Conservation (phyloP, 37 sponge, comb jelly and placozoan genomes). For the Eunapius fragilis region DNA sequence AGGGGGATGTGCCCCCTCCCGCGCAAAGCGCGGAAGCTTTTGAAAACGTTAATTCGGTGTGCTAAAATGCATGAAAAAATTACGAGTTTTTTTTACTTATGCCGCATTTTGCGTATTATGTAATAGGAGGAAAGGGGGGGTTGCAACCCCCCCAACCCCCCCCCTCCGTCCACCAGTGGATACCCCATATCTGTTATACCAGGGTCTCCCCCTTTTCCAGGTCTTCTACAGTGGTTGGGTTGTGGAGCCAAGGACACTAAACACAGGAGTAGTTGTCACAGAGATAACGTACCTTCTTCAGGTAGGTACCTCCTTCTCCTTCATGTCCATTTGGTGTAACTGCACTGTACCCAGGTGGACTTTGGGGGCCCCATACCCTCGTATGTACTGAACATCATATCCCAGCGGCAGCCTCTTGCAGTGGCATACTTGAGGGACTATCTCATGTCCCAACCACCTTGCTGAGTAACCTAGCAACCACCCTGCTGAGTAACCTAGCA, state of each 20-base stretch:
- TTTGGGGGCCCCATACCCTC: slow-evolving; percentile 61
- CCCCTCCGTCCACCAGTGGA: no score
- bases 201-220: slow-evolving; percentile 15
- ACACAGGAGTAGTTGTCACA: slow-evolving; percentile 18
- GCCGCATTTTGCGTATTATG: no score
- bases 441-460: slow-evolving; percentile 9
- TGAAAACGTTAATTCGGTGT: no score
- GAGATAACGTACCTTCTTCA: slow-evolving; percentile 71
- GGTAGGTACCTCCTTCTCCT: no score
- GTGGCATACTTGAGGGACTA: slow-evolving; percentile 84
- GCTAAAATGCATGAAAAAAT: no score
- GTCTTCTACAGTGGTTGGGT: slow-evolving; percentile 80
- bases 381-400: slow-evolving; percentile 57
- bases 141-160: no score
- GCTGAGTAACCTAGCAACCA: not conserved
- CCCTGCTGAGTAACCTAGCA: not conserved
- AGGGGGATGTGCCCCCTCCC: no score
- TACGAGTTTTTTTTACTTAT: no score
- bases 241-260: slow-evolving; percentile 41
- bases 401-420: slow-evolving; percentile 81
- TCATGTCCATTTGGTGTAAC: no score
- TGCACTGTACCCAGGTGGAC: slow-evolving; percentile 51
- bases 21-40: no score
- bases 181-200: not conserved
- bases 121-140: no score